Evolutionary conservation across 2,888 invertebrate genomes (phyloP), one percentile per base, ranked within the genome.

Genomic region (Steromphala cineraria): DNA sequence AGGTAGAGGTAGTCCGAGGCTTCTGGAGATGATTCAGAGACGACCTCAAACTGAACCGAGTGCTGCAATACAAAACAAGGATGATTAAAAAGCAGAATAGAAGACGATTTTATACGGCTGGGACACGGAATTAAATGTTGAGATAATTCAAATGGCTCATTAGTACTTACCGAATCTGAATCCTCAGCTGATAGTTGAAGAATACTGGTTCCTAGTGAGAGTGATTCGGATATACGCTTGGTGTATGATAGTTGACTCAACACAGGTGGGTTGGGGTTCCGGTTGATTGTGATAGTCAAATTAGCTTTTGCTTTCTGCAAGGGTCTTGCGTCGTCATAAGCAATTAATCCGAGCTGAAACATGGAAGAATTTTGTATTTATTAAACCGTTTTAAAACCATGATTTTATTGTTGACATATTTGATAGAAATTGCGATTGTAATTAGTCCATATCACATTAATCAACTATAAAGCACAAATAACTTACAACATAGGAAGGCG

Each of bases 211-310:
- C 90, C 89, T 5, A 91, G 84, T 0, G 85, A 82, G 79, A 84
- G 87, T 74, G 89, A 87, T 67, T 91, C 91, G 1, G 88, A 78
- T 1, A 92, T 87, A 8, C 82, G 86, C 56, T 83, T 81, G 2
- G 79, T 79, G 79, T 89, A 91, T 4, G 24, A 62, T 21, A 78
- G 78, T 55, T 82, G 83, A n/a, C 56, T 79, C 75, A 89, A 88
- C 0, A 83, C 81, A 0, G 92, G 92, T 4, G 87, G 79, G 75
- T 84, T 86, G 15, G 88, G 88, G 77, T 92, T 92, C 5, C 91
- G 82, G 77, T 87, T 87, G 2, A 92, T 90, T 17, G 81, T 79
- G 75, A 92, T 88, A 15, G 88, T 89, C 78, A 92, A 87, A 75
- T 87, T 87, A n/a, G 90, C 84, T n/a, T 28, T 80, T 28, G 88